phyloP scores from a whole-genome alignment of 2,797 vertebrate genomes.

The Esox masquinongy region DNA sequence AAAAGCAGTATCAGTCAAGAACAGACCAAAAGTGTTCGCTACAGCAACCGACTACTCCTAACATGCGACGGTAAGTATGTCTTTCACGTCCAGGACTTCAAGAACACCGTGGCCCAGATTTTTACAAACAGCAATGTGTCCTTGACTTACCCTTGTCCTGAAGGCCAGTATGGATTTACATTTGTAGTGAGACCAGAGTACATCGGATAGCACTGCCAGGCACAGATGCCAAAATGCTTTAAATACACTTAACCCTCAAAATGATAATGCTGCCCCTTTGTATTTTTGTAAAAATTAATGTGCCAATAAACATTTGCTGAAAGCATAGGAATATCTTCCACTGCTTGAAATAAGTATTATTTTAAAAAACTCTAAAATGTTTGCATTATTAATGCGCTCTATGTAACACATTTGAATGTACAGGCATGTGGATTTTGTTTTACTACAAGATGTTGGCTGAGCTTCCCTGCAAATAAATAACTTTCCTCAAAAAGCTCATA shows the following conservation, averaged over 20 bases:
- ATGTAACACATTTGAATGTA: neutral
- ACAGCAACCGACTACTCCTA: conserved; percentile 67
- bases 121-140: conserved; percentile 28
- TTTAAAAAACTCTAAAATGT: neutral
- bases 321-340: neutral
- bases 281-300: neutral
- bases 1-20: fast-evolving
- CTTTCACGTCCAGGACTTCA: conserved; percentile 72
- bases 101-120: conserved; percentile 43
- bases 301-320: neutral
- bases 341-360: neutral
- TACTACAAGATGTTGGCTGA: too few species aligned
- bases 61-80: conserved; percentile 62
- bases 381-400: neutral
- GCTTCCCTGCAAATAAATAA: neutral
- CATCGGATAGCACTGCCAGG: neutral
- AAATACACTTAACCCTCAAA: too few species aligned
- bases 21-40: conserved; percentile 46
- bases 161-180: conserved; percentile 48
- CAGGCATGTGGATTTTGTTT: neutral
- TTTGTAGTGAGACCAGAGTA: conserved; percentile 76
- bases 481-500: neutral
- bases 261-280: too few species aligned
- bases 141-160: conserved; percentile 67
- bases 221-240: neutral